Evolutionary conservation across 2,888 invertebrate species (phyloP).

Genomic region (Aethes cnicana): DNA sequence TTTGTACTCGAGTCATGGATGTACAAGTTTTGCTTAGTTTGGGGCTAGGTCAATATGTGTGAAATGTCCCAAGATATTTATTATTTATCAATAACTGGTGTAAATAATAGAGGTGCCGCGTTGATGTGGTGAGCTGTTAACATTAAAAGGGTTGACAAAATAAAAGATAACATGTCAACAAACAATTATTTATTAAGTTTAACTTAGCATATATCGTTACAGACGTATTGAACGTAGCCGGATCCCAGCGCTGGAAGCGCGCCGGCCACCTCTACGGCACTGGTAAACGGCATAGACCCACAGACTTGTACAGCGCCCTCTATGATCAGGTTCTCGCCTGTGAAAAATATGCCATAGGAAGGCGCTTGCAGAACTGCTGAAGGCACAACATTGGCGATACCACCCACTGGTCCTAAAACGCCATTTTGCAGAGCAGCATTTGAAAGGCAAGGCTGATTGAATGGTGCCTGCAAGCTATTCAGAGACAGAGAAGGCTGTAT

Average conservation of each 20-base stretch:
- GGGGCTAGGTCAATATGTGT: too few species aligned
- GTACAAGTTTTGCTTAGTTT: too few species aligned
- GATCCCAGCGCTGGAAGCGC: slow-evolving; percentile 1
- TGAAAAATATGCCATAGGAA: slow-evolving; percentile 31
- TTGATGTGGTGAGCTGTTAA: neutral
- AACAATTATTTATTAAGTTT: neutral
- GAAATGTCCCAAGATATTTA: too few species aligned
- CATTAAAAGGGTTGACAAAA: neutral
- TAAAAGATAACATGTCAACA: neutral
- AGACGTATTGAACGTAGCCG: slow-evolving; percentile 4
- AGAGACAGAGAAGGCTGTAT: too few species aligned
- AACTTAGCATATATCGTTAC: slow-evolving; percentile 7
- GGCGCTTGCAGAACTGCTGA: slow-evolving; percentile 14
- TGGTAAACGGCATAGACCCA: slow-evolving; percentile 32
- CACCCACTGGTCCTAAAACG: neutral
- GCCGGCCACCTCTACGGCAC: slow-evolving; percentile 27
- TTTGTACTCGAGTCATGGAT: too few species aligned
- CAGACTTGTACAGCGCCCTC: slow-evolving; percentile 33
- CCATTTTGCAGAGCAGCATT: too few species aligned
- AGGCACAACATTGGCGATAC: neutral
- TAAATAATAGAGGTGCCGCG: neutral
- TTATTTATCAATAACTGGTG: too few species aligned
- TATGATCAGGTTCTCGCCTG: slow-evolving; percentile 29
- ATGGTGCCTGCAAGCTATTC: too few species aligned
- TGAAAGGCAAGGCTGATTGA: too few species aligned